Evolutionary conservation across 2,888 invertebrate species (phyloP).

Genomic region (Lasioglossum villosulum): DNA sequence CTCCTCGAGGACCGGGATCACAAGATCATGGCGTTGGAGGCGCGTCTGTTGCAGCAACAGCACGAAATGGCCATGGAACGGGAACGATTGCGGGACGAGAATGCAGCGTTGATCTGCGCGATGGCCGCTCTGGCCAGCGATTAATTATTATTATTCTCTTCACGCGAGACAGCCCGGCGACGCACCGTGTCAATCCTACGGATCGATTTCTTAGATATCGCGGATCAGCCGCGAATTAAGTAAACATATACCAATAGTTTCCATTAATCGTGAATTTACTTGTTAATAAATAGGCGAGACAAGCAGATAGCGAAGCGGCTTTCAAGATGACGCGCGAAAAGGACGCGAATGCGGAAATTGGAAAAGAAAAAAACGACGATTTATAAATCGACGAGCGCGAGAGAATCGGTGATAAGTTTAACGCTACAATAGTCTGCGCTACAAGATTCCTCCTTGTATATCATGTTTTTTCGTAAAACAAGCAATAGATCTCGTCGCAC

Average conservation of each 20-base stretch:
- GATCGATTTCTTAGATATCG: constrained; percentile 41
- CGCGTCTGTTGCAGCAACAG: constrained; percentile 80
- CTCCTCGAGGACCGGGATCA: constrained; percentile 83
- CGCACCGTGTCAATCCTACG: constrained; percentile 37
- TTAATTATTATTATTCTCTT: constrained; percentile 48
- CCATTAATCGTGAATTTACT: constrained; percentile 59
- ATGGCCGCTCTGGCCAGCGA: constrained; percentile 82
- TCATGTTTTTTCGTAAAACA: constrained; percentile 30
- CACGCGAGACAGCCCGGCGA: constrained; percentile 9
- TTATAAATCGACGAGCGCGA: constrained; percentile 27
- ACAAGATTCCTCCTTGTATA: constrained; percentile 15
- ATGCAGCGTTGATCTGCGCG: constrained; percentile 81
- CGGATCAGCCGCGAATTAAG: constrained; percentile 26
- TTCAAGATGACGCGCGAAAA: constrained; percentile 1
- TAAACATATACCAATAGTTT: constrained; percentile 55
- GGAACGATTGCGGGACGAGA: constrained; percentile 82
- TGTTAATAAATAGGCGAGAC: constrained; percentile 55
- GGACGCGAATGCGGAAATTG: background rate
- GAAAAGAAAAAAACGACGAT: constrained; percentile 2
- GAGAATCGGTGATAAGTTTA: constrained; percentile 53
- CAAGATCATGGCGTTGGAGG: constrained; percentile 82
- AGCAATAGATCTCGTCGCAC: constrained; percentile 47
- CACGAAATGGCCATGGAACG: constrained; percentile 81
- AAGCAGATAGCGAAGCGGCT: constrained; percentile 38
- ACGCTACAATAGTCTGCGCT: constrained; percentile 26